These are phyloP conservation scores for Lerema accius DNA, from an alignment of 1,140 invertebrate genomes.

Conservation along the genomic window DNA sequence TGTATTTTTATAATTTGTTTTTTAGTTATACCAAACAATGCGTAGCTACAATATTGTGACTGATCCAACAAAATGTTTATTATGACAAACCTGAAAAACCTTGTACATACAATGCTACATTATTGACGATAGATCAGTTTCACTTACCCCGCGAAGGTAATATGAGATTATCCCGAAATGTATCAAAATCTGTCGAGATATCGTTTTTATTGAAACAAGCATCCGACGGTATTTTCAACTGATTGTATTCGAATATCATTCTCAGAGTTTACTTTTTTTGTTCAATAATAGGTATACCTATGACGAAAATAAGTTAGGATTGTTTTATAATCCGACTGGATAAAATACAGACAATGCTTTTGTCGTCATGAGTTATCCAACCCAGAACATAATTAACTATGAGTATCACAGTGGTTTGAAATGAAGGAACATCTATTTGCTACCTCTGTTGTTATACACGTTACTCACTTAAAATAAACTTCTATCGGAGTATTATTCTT, in stretches of 20 bases:
- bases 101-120: constrained; percentile 16
- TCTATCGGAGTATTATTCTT: constrained; percentile 15
- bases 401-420: not conserved
- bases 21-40: too few relatives aligned
- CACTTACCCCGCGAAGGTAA: constrained; percentile 28
- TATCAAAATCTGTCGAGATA: constrained; percentile 34
- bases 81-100: constrained; percentile 10
- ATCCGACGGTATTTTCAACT: constrained; percentile 19
- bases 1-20: too few relatives aligned
- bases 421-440: not conserved
- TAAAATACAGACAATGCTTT: too few relatives aligned
- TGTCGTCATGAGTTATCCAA: constrained; percentile 32
- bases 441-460: constrained; percentile 17
- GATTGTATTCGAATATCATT: constrained; percentile 29
- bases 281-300: constrained; percentile 48
- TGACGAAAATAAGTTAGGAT: too few relatives aligned
- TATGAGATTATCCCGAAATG: constrained; percentile 32
- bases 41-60: too few relatives aligned
- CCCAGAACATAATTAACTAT: not conserved
- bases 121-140: constrained; percentile 28
- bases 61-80: not conserved
- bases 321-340: too few relatives aligned
- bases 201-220: constrained; percentile 31
- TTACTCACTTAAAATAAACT: constrained; percentile 44
- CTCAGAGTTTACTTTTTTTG: constrained; percentile 17